Base-by-base conservation (phyloP, 1,140 invertebrate species). In the Drosophila baimaii region DNA sequence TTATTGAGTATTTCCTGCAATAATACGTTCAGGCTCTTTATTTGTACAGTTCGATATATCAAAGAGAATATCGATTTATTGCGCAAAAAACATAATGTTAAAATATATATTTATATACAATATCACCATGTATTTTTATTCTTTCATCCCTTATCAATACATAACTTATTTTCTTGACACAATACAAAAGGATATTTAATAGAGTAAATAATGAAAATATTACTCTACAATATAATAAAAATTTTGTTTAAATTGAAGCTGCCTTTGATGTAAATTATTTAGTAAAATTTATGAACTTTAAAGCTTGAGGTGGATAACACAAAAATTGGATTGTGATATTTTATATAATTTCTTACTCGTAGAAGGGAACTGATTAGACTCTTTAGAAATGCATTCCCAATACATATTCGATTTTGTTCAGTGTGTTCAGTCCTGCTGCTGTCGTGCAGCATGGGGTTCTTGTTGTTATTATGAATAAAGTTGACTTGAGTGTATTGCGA, bases 391-490 rank as follows among this genome's bases (percentile, higher is more conserved):
- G 5, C 0, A 7, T 19, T 15, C 6, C 7, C 12, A 13, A 21
- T 21, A 1, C 1, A 9, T 43, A 10, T 43, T 43, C 15, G 15
- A 41, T 9, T 31, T 31, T 21, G 21, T 23, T 6, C 19, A 15
- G 55, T 59, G 17, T 23, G 12, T n/a, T n/a, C n/a, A n/a, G 35
- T 37, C 10, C 5, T 51, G 39, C 17, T 63, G 33, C 35, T 77
- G 74, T 54, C 41, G 35, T 56, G 65, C 59, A 41, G 55, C 55
- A 49, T 37, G 62, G 47, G 44, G 56, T 41, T 46, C 47, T 72
- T 72, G 75, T 65, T 79, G 41, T 59, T 78, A 59, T 79, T 79
- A 79, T 83, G 80, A 79, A 83, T 79, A 83, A 83, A 79, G 80
- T 75, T 66, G 80, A 71, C 70, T 83, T 83, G 65, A 83, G 81